Evolutionary conservation across 2,797 vertebrate genomes (phyloP), one percentile per base, ranked within the genome.

Genomic region (Lutjanus argentimaculatus): DNA sequence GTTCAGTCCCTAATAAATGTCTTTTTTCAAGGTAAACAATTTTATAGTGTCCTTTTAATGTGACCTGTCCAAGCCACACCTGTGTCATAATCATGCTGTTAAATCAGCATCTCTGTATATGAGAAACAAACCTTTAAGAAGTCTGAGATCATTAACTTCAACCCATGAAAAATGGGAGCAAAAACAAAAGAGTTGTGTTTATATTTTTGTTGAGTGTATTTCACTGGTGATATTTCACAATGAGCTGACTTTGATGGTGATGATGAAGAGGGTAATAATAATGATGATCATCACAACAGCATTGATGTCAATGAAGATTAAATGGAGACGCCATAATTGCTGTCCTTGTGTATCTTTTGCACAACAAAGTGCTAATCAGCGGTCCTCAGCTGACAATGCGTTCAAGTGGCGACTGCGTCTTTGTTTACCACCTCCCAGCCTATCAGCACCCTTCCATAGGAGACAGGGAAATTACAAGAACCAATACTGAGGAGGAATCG

Each of bases 401-500:
- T 74, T 80, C 63, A 82, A 83, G 66, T 46, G 67, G 66, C 71
- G 70, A 72, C 74, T 66, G 64, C 17, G 2, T 81, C 73, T 88
- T 90, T 76, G 71, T 89, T 88, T 86, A 65, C 82, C 85, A 45
- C 75, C 79, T 82, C 71, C 74, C 42, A 73, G 42, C 71, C 82
- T 64, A 77, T 88, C 58, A 69, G 67, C 56, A 56, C 43, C 78
- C 70, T 77, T 69, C 58, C 53, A 73, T 65, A 1, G 14, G 65
- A 82, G 85, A 73, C 80, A 66, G 81, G 61, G 77, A 86, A 89
- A 89, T 84, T 87, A 84, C 30, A 77, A 77, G 74, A 64, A 70
- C 59, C 74, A 85, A 82, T 80, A 78, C 67, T 42, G 6, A 63
- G 75, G 65, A 84, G 80, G 76, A 91, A 93, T 92, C 74, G 80